Base-by-base conservation (phyloP, 2,797 vertebrate species). In the Lindbergichthys nudifrons region DNA sequence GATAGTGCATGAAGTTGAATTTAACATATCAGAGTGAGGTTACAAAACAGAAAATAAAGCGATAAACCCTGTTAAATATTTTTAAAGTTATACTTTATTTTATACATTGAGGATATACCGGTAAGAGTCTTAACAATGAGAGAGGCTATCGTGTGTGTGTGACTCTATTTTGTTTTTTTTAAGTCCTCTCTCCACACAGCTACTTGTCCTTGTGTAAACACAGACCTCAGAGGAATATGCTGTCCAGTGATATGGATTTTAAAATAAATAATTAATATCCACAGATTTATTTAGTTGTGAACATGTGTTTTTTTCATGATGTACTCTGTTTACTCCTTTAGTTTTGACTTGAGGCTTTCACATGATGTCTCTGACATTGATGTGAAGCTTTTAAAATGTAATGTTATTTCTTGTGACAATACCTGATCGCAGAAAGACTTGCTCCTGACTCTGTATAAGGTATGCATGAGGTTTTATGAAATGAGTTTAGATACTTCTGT, bases 401-500 rank as follows among this genome's bases (percentile, higher is more conserved):
- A 10, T 18, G 5, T 67, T 57, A 32, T 64, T 43, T 61, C 51
- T 74, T 26, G 3, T 46, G 19, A 42, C 59, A 73, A 59, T 67
- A 14, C 30, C 47, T 19, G 26, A 65, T 68, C 14, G 47, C 43
- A 67, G 16, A 3, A 58, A 45, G 63, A 43, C 41, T 68, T 52
- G 53, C 64, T 73, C 48, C 51, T 58, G 58, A 42, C 56, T 42
- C 18, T 59, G 57, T 68, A 57, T 64, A 45, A 77, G 56, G 60
- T 73, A 63, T 73, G 15, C 36, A 13, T 48, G 19, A 68, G 63
- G 61, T 75, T 69, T 65, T 69, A 58, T 53, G 65, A 70, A 59
- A 77, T 71, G 36, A 50, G 16, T 46, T 54, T 69, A 77, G 73
- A 73, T 70, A 78, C 84, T 78, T 73, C 70, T 50, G 57, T 56